A percentile compares a stretch with the other conserved stretches of the same genome.
Conservation (phyloP, 1,140 invertebrate species). For the Neodiprion lecontei region DNA sequence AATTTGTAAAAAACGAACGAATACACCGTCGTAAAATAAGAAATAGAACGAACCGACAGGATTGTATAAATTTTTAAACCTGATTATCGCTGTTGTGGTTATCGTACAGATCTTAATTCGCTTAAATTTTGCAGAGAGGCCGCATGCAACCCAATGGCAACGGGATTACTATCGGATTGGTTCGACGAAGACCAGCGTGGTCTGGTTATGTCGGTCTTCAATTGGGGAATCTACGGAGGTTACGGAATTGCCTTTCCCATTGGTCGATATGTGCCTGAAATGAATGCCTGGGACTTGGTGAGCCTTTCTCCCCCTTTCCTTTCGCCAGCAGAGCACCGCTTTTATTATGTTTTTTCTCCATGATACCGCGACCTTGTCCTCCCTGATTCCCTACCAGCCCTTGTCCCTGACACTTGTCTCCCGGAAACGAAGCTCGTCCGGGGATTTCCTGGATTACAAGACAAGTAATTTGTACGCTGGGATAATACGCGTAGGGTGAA, state of each 20-base stretch:
- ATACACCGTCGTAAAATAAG: too few relatives aligned
- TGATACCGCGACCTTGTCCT: too few relatives aligned
- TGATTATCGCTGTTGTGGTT: too few relatives aligned
- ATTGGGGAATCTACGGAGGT: conserved; percentile 95
- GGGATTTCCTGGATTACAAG: too few relatives aligned
- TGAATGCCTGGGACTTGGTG: conserved; percentile 80
- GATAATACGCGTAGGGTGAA: too few relatives aligned
- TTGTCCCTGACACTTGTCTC: too few relatives aligned
- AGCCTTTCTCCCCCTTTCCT: conserved; percentile 35
- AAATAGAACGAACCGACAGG: too few relatives aligned
- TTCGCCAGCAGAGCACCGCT: conserved; percentile 11
- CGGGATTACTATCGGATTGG: conserved; percentile 83
- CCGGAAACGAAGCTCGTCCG: too few relatives aligned
- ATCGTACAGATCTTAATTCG: neutral
- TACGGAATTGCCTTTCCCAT: conserved; percentile 92
- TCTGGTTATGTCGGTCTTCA: conserved; percentile 91
- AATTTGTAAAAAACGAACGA: too few relatives aligned
- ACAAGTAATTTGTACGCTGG: too few relatives aligned
- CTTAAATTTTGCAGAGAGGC: conserved; percentile 70
- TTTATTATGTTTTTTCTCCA: neutral
- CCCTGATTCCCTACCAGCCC: too few relatives aligned
- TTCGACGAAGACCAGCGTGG: conserved; percentile 84
- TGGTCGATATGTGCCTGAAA: conserved; percentile 82
- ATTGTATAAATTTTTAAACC: too few relatives aligned
- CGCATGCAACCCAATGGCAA: conserved; percentile 88